These are phyloP conservation scores for Pseudachorutes palmiensis DNA, from an alignment of 1,140 invertebrate genomes.

Conservation along the genomic window DNA sequence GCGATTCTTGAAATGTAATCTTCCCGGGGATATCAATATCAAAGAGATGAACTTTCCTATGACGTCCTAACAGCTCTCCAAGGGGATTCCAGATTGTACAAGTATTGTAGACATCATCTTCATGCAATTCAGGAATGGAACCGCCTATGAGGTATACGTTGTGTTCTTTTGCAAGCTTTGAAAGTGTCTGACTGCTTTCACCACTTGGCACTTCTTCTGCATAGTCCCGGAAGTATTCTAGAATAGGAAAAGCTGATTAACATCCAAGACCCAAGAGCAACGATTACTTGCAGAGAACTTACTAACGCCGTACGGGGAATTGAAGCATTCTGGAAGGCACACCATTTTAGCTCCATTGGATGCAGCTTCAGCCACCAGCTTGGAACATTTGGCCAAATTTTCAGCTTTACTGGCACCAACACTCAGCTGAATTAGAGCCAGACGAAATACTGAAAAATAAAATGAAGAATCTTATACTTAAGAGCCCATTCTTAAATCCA, in stretches of 20 bases:
- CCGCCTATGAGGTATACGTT: conserved; percentile 78
- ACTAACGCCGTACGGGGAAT: conserved; percentile 84
- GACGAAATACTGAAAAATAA: conserved; percentile 44
- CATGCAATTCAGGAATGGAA: conserved; percentile 64
- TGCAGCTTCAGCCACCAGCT: conserved; percentile 65
- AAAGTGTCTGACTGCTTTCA: conserved; percentile 59
- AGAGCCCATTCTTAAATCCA: no score
- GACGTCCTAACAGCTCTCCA: conserved; percentile 64
- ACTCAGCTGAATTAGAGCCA: conserved; percentile 70
- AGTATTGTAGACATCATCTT: conserved; percentile 69
- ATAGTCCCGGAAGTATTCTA: conserved; percentile 73
- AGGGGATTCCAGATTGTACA: conserved; percentile 76
- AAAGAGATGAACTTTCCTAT: conserved; percentile 85
- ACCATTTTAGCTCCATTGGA: conserved; percentile 65
- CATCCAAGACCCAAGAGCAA: background rate
- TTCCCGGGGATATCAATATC: conserved; percentile 89
- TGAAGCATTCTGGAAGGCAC: conserved; percentile 85
- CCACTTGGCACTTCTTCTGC: conserved; percentile 73
- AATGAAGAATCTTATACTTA: no score
- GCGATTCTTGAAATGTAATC: conserved; percentile 88
- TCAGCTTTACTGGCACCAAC: conserved; percentile 63
- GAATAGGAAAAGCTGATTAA: conserved; percentile 15
- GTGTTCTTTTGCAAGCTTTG: conserved; percentile 65
- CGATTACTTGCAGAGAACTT: conserved; percentile 41
- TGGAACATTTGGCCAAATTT: conserved; percentile 64